phyloP scores from a whole-genome alignment of 1,140 invertebrate genomes.

The Teleopsis dalmanni region DNA sequence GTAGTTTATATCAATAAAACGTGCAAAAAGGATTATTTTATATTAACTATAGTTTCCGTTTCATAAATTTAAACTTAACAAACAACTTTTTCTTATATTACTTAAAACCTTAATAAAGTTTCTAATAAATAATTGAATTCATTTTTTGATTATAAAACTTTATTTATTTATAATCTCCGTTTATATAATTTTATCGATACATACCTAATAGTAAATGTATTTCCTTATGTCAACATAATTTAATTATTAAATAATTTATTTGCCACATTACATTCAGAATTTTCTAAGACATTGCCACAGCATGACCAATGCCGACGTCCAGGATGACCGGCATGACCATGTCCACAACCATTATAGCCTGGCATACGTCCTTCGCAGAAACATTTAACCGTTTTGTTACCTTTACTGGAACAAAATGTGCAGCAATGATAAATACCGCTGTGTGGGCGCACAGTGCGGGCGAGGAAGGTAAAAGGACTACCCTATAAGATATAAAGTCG shows the following conservation, averaged over 20 bases:
- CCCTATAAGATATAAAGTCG: conserved; percentile 37
- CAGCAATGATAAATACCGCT: conserved; percentile 69
- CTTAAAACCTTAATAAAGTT: too few species aligned
- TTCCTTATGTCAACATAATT: too few species aligned
- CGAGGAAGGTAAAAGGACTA: conserved; percentile 53
- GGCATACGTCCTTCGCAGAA: conserved; percentile 63
- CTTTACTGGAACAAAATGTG: conserved; percentile 71
- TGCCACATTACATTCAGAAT: conserved; percentile 48
- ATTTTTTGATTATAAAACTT: not conserved
- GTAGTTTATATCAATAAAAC: too few species aligned
- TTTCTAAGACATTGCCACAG: conserved; percentile 57
- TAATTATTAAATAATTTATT: conserved; percentile 37
- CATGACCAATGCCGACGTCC: conserved; percentile 74
- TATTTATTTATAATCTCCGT: not conserved
- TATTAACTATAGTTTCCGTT: too few species aligned
- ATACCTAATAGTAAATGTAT: not conserved
- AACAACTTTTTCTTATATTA: too few species aligned
- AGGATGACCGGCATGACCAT: conserved; percentile 69
- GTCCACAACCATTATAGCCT: conserved; percentile 70
- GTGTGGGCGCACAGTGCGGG: conserved; percentile 52
- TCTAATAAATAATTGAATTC: not conserved
- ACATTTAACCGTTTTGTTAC: conserved; percentile 58
- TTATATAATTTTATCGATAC: not conserved
- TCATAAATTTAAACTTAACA: too few species aligned
- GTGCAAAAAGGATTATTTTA: too few species aligned